Conservation (phyloP, 2,113 vertebrate genomes). For the Chaenocephalus aceratus region DNA sequence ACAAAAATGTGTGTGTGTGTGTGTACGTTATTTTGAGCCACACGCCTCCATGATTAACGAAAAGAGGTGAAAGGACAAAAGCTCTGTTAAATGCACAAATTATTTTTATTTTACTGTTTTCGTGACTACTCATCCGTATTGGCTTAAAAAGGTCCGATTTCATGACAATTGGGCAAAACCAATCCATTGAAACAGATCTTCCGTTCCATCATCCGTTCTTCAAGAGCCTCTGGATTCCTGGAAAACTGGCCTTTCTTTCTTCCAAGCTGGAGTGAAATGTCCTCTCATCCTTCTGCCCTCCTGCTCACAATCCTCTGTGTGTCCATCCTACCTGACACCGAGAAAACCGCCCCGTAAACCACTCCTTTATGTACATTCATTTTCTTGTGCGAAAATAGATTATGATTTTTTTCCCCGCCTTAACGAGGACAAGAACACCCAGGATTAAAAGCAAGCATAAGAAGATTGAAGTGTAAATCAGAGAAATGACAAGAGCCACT, state of each 20-base stretch:
- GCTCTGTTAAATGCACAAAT: not conserved
- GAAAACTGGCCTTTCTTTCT: not conserved
- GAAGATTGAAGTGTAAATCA: not conserved
- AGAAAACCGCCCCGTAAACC: not conserved
- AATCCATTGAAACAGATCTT: not conserved
- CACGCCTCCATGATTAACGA: conserved; percentile 40
- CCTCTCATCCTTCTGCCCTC: not conserved
- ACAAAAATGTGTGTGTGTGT: conserved; percentile 13
- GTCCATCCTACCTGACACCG: not conserved
- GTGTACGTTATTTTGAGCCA: conserved; percentile 44
- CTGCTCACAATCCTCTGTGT: not conserved
- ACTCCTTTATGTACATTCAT: not conserved
- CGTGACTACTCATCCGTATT: not conserved
- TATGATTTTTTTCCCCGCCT: conserved; percentile 8
- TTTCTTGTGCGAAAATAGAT: not conserved
- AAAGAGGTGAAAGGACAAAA: conserved; percentile 14
- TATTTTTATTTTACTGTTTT: not conserved
- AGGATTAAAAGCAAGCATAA: conserved; percentile 17
- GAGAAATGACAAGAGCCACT: conserved; percentile 35
- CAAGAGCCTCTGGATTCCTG: not conserved
- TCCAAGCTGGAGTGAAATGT: not conserved
- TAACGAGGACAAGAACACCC: conserved; percentile 52
- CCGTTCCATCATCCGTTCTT: too few species aligned
- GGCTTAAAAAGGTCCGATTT: not conserved
- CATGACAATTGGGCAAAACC: too few species aligned